Evolutionary conservation across 2,888 invertebrate species (phyloP).

Genomic region (Allophyes oxyacanthae): DNA sequence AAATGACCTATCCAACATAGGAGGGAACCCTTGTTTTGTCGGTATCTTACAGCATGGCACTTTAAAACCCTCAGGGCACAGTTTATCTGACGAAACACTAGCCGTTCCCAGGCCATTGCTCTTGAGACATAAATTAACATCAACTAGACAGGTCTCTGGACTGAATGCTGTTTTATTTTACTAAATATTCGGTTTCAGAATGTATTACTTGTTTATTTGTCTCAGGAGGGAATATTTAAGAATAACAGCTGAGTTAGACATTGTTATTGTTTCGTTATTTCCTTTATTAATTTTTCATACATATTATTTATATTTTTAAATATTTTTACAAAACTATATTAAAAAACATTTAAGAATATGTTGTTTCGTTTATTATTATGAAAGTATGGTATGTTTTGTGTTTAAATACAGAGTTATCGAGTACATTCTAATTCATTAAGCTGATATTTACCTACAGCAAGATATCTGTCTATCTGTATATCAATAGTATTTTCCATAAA

Average conservation of each 20-base stretch:
- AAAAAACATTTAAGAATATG: too few species aligned
- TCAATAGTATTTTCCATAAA: too few species aligned
- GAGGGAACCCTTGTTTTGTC: constrained; percentile 10
- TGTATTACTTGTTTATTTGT: constrained; percentile 26
- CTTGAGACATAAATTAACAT: constrained; percentile 48
- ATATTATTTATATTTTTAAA: too few species aligned
- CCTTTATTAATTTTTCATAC: too few species aligned
- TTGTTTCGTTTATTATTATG: too few species aligned
- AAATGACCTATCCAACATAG: constrained; percentile 13
- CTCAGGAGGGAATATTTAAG: constrained; percentile 23
- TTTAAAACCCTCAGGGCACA: constrained; percentile 39
- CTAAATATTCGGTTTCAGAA: constrained; percentile 26
- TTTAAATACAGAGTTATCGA: background rate
- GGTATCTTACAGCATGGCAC: constrained; percentile 26
- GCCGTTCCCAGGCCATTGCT: constrained; percentile 47
- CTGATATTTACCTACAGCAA: background rate
- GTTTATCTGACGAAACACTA: constrained; percentile 42
- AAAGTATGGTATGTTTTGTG: background rate
- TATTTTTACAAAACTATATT: too few species aligned
- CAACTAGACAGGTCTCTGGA: constrained; percentile 40
- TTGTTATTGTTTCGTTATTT: background rate
- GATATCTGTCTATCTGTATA: too few species aligned
- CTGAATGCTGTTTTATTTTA: constrained; percentile 31
- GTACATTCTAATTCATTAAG: too few species aligned
- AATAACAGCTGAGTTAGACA: constrained; percentile 4